These are phyloP conservation scores for Phylloscopus whistleri DNA, from an alignment of 2,113 vertebrate genomes.

Conservation along the genomic window DNA sequence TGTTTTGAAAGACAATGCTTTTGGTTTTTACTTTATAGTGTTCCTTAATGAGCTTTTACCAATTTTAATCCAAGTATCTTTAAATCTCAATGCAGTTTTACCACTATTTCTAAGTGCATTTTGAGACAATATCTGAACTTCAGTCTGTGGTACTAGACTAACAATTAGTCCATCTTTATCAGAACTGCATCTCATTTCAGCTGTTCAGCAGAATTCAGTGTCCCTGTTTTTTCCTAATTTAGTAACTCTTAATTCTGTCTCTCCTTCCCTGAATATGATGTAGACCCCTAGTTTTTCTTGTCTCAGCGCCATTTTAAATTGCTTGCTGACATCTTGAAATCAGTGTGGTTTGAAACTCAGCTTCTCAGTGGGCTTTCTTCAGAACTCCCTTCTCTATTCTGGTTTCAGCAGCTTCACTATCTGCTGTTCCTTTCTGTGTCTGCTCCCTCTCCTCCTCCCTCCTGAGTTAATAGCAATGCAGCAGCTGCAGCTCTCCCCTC, in stretches of 20 bases:
- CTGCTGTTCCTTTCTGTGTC: not conserved
- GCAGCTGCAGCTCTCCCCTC: not conserved
- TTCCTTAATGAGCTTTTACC: not conserved
- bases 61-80: not conserved
- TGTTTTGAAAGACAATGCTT: not conserved
- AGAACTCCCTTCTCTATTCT: not conserved
- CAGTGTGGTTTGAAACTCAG: not conserved
- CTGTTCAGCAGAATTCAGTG: not conserved
- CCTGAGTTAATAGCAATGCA: not conserved
- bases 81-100: not conserved
- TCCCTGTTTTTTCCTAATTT: not conserved
- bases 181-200: not conserved
- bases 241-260: not conserved
- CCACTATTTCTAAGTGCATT: not conserved
- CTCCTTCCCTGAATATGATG: not conserved
- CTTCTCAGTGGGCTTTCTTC: not conserved
- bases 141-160: not conserved
- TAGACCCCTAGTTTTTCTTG: not conserved
- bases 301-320: not conserved
- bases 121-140: not conserved
- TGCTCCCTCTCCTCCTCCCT: not conserved
- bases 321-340: not conserved
- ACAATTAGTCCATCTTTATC: not conserved
- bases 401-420: not conserved
- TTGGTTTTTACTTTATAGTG: not conserved